These are phyloP conservation scores for Thymelicus acteon DNA, from an alignment of 2,888 invertebrate genomes.

Conservation along the genomic window DNA sequence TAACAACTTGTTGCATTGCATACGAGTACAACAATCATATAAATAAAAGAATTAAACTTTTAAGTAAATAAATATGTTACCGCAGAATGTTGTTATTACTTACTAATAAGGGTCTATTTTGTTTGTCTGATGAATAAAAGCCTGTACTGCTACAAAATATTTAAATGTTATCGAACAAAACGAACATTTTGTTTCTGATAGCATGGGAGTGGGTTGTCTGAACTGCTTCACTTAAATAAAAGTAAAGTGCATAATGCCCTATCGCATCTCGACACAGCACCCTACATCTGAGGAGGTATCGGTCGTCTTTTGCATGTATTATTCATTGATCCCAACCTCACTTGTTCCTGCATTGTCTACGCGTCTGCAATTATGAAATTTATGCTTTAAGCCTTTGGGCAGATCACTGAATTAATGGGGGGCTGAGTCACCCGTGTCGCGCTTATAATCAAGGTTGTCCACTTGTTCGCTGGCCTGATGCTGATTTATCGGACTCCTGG, in stretches of 20 bases:
- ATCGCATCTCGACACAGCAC: constrained; percentile 55
- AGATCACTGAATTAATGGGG: constrained; percentile 64
- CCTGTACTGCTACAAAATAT: constrained; percentile 2
- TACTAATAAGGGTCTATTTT: not conserved
- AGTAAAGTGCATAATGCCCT: constrained; percentile 56
- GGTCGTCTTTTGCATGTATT: constrained; percentile 70
- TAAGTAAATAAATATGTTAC: not conserved
- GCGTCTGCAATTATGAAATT: constrained; percentile 78
- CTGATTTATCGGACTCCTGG: constrained; percentile 75
- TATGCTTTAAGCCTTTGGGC: constrained; percentile 78
- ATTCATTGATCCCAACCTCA: constrained; percentile 73
- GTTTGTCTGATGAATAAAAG: not conserved
- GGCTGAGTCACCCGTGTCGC: constrained; percentile 65
- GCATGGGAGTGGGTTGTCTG: constrained; percentile 49
- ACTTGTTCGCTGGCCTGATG: constrained; percentile 70
- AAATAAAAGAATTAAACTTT: not conserved
- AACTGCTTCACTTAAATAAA: constrained; percentile 63
- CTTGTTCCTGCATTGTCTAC: constrained; percentile 80
- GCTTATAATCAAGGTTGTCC: constrained; percentile 69
- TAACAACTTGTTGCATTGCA: not conserved
- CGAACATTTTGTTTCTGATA: constrained; percentile 46
- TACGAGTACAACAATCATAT: not conserved
- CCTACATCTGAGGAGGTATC: constrained; percentile 61
- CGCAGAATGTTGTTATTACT: not conserved
- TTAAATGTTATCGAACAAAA: constrained; percentile 26